A percentile compares a stretch with the other conserved stretches of the same genome.
These are phyloP conservation scores for Oncorhynchus gorbuscha DNA, from an alignment of 2,113 vertebrate species.

Conservation along the genomic window DNA sequence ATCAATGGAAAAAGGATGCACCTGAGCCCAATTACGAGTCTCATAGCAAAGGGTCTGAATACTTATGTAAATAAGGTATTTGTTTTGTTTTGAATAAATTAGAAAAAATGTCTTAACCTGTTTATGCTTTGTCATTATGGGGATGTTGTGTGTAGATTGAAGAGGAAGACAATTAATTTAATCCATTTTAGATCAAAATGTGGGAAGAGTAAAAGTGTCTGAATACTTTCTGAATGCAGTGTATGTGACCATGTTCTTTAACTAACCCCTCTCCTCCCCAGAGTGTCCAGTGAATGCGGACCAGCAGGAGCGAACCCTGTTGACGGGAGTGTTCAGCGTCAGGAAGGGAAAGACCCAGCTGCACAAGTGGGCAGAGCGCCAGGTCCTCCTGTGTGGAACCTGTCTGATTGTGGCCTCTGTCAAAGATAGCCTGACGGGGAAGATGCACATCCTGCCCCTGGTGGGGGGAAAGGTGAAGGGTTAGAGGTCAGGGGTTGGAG, in stretches of 20 bases:
- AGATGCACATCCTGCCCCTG: slow-evolving; percentile 95
- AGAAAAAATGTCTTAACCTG: no score
- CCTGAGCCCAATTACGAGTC: no score
- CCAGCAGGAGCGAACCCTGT: slow-evolving; percentile 83
- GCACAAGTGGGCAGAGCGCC: slow-evolving; percentile 96
- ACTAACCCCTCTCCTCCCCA: slow-evolving; percentile 31
- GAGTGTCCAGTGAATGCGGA: slow-evolving; percentile 72
- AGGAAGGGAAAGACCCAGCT: slow-evolving; percentile 95
- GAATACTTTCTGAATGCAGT: not conserved
- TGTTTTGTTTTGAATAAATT: no score
- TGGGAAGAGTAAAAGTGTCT: no score
- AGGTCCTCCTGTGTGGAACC: slow-evolving; percentile 93
- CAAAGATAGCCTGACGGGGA: slow-evolving; percentile 91
- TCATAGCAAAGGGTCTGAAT: no score
- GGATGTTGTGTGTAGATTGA: no score
- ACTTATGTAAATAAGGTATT: no score
- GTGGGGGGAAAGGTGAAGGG: slow-evolving; percentile 91
- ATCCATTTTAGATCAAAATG: no score
- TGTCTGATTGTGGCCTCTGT: slow-evolving; percentile 94
- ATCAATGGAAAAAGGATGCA: no score
- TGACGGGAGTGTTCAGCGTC: slow-evolving; percentile 90
- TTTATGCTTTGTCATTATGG: no score
- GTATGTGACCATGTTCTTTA: slow-evolving; percentile 10
- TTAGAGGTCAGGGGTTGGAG: not conserved
- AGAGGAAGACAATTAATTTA: not conserved